These are phyloP conservation scores for Orchestes rusci DNA, from an alignment of 2,888 invertebrate species.

Conservation along the genomic window DNA sequence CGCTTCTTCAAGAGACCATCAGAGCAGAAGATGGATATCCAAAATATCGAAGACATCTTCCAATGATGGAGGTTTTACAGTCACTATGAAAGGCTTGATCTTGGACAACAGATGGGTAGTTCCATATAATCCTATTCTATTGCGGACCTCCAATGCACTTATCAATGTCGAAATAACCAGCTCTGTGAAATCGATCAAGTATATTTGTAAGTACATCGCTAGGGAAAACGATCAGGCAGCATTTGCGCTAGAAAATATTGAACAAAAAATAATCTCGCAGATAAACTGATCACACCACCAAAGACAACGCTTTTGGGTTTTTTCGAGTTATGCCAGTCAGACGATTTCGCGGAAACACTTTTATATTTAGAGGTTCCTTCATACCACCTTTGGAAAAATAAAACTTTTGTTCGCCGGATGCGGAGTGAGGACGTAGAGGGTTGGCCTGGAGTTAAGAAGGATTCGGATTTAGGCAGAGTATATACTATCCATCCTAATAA, in stretches of 20 bases:
- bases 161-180: slow-evolving; percentile 16
- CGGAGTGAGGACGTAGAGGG: slow-evolving; percentile 3
- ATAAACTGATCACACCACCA: background rate
- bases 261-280: background rate
- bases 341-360: slow-evolving; percentile 7
- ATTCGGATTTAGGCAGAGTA: slow-evolving; percentile 16
- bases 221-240: slow-evolving; percentile 7
- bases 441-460: slow-evolving; percentile 15
- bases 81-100: slow-evolving; percentile 1
- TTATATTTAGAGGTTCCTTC: slow-evolving; percentile 5
- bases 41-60: slow-evolving; percentile 1
- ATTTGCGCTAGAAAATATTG: background rate
- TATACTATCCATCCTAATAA: slow-evolving; percentile 20
- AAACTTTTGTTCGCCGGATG: background rate
- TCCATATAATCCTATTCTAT: slow-evolving; percentile 15
- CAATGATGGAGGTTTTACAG: slow-evolving; percentile 1
- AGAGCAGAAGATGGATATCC: slow-evolving; percentile 12
- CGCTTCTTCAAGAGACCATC: slow-evolving; percentile 11
- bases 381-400: slow-evolving; percentile 7
- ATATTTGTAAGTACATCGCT: slow-evolving; percentile 12
- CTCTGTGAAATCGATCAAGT: slow-evolving; percentile 10
- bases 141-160: slow-evolving; percentile 12
- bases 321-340: slow-evolving; percentile 3
- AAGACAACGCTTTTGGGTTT: slow-evolving; percentile 6
- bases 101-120: slow-evolving; percentile 21